A percentile compares a stretch with the other conserved stretches of the same genome.
These are phyloP conservation scores for Tachina grossa DNA, from an alignment of 2,888 invertebrate genomes.

Conservation along the genomic window DNA sequence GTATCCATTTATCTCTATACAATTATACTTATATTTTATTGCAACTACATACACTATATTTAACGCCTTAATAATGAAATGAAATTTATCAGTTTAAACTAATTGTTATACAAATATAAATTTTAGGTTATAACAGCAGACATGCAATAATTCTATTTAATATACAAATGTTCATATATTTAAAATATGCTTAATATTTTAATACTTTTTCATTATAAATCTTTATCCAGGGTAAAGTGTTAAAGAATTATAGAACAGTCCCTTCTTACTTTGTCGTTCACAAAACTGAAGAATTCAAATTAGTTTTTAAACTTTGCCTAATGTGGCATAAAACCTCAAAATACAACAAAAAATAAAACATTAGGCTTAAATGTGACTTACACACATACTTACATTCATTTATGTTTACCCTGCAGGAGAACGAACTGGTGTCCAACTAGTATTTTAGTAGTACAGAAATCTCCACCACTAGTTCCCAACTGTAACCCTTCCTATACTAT, in stretches of 20 bases:
- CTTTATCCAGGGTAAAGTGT: constrained; percentile 17
- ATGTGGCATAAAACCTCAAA: constrained; percentile 61
- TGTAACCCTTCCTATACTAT: too few relatives aligned
- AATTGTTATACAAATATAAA: background rate
- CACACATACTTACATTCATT: constrained; percentile 22
- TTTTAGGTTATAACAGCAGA: background rate
- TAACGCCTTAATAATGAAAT: constrained; percentile 1
- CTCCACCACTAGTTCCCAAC: too few relatives aligned
- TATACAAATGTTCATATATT: background rate
- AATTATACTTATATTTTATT: background rate
- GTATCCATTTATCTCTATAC: background rate
- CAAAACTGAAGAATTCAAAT: constrained; percentile 64
- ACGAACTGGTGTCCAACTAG: too few relatives aligned
- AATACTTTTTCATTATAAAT: constrained; percentile 47
- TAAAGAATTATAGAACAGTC: constrained; percentile 17
- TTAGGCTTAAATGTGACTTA: constrained; percentile 72
- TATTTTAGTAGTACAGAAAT: too few relatives aligned
- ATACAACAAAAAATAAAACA: constrained; percentile 9
- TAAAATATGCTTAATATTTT: constrained; percentile 45
- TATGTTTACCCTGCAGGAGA: too few relatives aligned
- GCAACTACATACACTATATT: too few relatives aligned
- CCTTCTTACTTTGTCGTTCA: constrained; percentile 38
- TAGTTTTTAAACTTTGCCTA: constrained; percentile 60
- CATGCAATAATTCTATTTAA: too few relatives aligned
- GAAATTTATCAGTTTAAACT: background rate